Conservation (phyloP, 2,113 vertebrate species). For the Alethe castanea region DNA sequence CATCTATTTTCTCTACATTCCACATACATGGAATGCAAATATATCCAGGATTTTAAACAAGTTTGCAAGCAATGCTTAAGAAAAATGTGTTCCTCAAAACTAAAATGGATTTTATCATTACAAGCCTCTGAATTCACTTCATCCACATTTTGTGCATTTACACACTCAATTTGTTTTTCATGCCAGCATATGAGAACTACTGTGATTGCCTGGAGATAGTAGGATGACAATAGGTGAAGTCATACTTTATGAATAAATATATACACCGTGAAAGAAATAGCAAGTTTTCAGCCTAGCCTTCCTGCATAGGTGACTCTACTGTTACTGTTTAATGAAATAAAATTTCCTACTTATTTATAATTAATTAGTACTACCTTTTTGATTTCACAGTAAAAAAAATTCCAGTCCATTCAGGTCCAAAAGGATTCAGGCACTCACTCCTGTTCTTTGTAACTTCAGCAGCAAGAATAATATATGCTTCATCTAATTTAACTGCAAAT, state of each 20-base stretch:
- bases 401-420: background rate
- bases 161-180: background rate
- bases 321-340: background rate
- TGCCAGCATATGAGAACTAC: background rate
- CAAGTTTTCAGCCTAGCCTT: background rate
- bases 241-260: background rate
- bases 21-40: background rate
- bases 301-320: background rate
- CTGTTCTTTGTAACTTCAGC: background rate
- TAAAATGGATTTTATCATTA: background rate
- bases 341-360: background rate
- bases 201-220: background rate
- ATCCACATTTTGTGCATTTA: background rate
- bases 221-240: background rate
- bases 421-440: background rate
- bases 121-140: background rate
- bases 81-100: background rate
- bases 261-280: background rate
- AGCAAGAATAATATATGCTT: slow-evolving; percentile 31
- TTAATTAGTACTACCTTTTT: background rate
- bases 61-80: background rate
- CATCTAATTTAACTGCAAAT: slow-evolving; percentile 71
- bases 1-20: background rate
- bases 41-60: background rate
- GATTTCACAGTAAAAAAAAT: background rate